Conservation (phyloP, 2,113 vertebrate species). For the Eleginops maclovinus region DNA sequence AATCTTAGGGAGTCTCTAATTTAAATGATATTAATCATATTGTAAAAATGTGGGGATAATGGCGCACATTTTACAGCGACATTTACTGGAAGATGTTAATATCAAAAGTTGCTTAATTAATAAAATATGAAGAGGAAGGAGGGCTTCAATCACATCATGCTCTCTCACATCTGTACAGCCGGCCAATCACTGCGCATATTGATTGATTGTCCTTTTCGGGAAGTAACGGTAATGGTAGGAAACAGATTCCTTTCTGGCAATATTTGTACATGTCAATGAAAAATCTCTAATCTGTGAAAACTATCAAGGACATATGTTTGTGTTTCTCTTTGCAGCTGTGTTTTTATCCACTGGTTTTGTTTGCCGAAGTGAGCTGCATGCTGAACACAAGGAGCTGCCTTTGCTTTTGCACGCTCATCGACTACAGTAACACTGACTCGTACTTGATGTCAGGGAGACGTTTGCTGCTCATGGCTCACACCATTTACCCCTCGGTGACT, state of each 20-base stretch:
- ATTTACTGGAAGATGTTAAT: not conserved
- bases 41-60: no score
- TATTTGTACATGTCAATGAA: conserved; percentile 9
- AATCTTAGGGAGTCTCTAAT: not conserved
- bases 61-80: no score
- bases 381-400: no score
- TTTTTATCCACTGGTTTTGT: not conserved
- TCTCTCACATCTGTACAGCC: not conserved
- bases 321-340: not conserved
- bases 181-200: not conserved
- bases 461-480: conserved; percentile 21
- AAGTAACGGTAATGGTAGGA: not conserved
- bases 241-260: conserved; percentile 8
- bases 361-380: not conserved
- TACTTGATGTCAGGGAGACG: conserved; percentile 10
- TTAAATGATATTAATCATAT: not conserved
- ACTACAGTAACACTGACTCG: not conserved
- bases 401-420: not conserved
- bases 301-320: conserved; percentile 22
- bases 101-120: not conserved
- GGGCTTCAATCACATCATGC: not conserved
- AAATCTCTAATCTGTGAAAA: not conserved
- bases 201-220: not conserved
- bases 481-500: conserved; percentile 53
- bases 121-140: not conserved